A percentile compares a stretch with the other conserved stretches of the same genome.
Conservation (phyloP, 2,113 vertebrate species). For the Opisthocomus hoazin region DNA sequence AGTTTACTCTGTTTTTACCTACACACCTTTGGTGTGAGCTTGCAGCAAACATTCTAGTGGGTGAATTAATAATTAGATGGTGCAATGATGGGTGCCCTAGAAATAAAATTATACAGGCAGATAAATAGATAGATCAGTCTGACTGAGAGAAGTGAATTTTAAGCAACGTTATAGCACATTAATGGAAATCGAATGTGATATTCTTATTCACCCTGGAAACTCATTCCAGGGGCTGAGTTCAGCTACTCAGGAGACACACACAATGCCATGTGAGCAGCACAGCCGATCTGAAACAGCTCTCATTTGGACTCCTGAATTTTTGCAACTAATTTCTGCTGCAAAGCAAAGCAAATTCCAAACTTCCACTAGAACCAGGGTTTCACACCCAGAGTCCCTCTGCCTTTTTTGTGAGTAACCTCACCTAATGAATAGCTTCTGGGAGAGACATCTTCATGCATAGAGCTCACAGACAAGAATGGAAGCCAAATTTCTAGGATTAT, state of each 20-base stretch:
- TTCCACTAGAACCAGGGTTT: background rate
- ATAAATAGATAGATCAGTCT: background rate
- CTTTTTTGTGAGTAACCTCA: background rate
- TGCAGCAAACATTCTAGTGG: background rate
- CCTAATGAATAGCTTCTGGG: background rate
- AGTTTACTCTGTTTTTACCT: background rate
- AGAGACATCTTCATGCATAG: background rate
- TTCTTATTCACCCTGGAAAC: constrained; percentile 28
- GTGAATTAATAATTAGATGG: background rate
- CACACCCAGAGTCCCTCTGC: background rate
- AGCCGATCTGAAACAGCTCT: background rate
- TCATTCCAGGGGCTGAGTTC: constrained; percentile 7
- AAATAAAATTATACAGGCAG: background rate
- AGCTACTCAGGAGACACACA: background rate
- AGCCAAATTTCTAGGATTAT: constrained; percentile 8
- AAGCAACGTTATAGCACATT: constrained; percentile 1
- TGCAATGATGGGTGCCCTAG: background rate
- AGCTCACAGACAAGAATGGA: background rate
- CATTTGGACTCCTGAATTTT: background rate
- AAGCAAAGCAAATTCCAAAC: background rate
- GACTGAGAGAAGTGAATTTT: background rate
- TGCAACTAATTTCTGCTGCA: background rate
- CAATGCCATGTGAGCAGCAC: background rate
- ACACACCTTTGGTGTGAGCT: background rate
- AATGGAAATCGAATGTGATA: constrained; percentile 24